These are phyloP conservation scores for Loxodonta africana DNA, from an alignment of 2,113 vertebrate genomes.

Conservation along the genomic window DNA sequence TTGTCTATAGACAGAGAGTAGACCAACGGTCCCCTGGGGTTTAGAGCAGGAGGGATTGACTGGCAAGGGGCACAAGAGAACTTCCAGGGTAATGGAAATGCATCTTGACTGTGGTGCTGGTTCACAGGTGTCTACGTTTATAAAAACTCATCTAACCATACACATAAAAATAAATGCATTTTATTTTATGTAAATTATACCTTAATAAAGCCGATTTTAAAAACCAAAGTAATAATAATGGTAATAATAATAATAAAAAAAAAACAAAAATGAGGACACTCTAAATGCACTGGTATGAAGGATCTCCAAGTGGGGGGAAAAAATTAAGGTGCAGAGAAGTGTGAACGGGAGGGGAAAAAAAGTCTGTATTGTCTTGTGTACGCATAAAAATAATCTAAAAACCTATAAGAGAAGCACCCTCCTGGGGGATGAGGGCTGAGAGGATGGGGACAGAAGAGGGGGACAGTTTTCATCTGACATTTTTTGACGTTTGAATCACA, in stretches of 20 bases:
- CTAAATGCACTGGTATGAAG: neutral
- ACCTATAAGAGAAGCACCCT: neutral
- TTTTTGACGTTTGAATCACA: neutral
- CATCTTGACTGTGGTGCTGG: neutral
- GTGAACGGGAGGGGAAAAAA: neutral
- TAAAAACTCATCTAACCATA: neutral
- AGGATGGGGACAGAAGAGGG: neutral
- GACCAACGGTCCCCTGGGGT: neutral
- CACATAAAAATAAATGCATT: neutral
- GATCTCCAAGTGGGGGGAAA: neutral
- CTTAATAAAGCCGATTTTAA: neutral
- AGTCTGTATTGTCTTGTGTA: neutral
- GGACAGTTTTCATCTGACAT: neutral
- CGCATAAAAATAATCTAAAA: neutral
- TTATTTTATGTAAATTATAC: neutral
- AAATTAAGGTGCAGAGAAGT: neutral
- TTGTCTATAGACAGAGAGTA: neutral
- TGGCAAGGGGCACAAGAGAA: neutral
- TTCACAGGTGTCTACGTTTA: neutral
- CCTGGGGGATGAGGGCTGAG: neutral
- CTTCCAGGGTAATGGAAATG: neutral
- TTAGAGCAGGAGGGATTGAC: neutral
- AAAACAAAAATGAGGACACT: neutral
- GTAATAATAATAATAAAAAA: neutral
- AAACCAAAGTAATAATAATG: constrained; percentile 19